A percentile compares a stretch with the other conserved stretches of the same genome.
Evolutionary conservation across 2,888 invertebrate genomes (phyloP).

Genomic region (Dryocosmus kuriphilus): DNA sequence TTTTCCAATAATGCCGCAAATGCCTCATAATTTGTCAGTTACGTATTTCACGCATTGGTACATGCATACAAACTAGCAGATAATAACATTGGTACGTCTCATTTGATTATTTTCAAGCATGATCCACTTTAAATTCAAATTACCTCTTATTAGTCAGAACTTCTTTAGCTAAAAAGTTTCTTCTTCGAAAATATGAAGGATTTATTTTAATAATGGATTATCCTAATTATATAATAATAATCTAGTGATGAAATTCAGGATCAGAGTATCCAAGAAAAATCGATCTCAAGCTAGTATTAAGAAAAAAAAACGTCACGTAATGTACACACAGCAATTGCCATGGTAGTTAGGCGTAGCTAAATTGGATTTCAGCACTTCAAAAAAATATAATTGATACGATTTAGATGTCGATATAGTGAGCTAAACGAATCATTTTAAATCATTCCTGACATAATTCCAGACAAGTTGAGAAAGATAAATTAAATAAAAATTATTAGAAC

Average conservation of each 20-base stretch:
- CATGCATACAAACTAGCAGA: background rate
- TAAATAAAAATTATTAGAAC: background rate
- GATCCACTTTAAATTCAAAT: background rate
- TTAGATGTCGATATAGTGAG: slow-evolving; percentile 32
- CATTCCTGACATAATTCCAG: slow-evolving; percentile 5
- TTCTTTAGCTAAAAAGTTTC: background rate
- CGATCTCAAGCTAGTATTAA: background rate
- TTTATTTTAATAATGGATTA: background rate
- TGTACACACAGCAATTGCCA: slow-evolving; percentile 14
- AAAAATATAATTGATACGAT: slow-evolving; percentile 31
- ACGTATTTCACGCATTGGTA: slow-evolving; percentile 12
- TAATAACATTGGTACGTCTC: background rate
- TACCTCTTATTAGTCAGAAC: background rate
- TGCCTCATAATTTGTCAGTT: slow-evolving; percentile 17
- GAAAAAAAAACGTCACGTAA: slow-evolving; percentile 29
- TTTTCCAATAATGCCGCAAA: slow-evolving; percentile 17
- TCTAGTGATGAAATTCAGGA: background rate
- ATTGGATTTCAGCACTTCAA: slow-evolving; percentile 28
- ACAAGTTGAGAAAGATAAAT: slow-evolving; percentile 8
- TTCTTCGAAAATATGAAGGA: background rate
- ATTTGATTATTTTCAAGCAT: background rate
- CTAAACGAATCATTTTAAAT: slow-evolving; percentile 17
- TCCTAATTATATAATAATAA: background rate
- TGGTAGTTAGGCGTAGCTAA: slow-evolving; percentile 27
- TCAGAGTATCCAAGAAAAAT: background rate